Percentiles rank a stretch among this genome's conserved stretches.
Conservation (phyloP, 2,888 invertebrate species). For the Netelia fuscicornis region DNA sequence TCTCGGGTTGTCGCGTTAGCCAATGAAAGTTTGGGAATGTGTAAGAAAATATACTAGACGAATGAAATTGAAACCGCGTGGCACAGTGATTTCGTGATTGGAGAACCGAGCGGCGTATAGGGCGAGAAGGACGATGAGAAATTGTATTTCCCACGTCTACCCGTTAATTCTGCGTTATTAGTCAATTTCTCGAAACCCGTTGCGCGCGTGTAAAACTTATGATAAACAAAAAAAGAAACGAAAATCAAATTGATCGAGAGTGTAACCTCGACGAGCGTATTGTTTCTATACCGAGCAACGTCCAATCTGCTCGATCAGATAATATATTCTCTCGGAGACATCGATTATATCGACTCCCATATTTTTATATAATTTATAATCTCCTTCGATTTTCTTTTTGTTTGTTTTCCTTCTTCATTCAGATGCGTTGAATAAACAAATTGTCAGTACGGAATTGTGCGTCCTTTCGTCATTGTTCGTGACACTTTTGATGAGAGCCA, state of each 20-base stretch:
- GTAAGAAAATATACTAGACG: conserved; percentile 15
- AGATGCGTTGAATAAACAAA: conserved; percentile 29
- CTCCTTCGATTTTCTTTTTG: conserved; percentile 23
- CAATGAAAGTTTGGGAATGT: conserved; percentile 18
- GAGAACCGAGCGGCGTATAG: background rate
- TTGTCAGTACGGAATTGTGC: conserved; percentile 22
- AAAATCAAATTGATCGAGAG: conserved; percentile 1
- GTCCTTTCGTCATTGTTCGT: conserved; percentile 23
- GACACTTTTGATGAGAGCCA: conserved; percentile 15
- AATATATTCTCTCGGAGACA: conserved; percentile 50
- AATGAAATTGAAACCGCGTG: conserved; percentile 43
- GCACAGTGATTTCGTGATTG: conserved; percentile 55
- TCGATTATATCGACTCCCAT: conserved; percentile 25
- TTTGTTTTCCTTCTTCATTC: conserved; percentile 16
- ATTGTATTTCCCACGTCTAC: conserved; percentile 3
- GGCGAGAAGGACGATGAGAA: background rate
- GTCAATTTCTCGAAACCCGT: conserved; percentile 13
- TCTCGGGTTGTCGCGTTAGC: background rate
- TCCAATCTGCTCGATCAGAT: conserved; percentile 25
- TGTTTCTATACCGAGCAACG: conserved; percentile 23
- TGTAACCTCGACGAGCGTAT: background rate
- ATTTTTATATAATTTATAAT: conserved; percentile 56
- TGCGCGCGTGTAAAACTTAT: background rate
- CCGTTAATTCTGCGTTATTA: conserved; percentile 39
- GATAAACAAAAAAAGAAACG: conserved; percentile 11